Conservation (phyloP, 2,888 invertebrate species). For the Parapristionchus giblindavisi region DNA sequence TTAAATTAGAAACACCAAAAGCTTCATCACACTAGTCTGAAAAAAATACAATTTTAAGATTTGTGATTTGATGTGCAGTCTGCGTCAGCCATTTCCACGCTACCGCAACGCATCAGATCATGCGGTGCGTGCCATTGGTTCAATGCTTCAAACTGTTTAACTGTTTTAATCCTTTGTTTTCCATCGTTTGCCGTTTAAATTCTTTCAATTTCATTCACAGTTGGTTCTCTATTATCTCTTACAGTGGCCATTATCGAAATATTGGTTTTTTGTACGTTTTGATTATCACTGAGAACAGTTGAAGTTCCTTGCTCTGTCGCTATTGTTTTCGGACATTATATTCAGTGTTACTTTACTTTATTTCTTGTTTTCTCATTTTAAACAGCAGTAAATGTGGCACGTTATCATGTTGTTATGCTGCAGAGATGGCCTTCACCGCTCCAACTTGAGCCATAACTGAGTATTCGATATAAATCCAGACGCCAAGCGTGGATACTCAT, state of each 20-base stretch:
- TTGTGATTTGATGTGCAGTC: neutral
- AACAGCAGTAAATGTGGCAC: neutral
- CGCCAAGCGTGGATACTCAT: no score
- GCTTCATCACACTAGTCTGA: neutral
- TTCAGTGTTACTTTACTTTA: no score
- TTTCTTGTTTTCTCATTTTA: neutral
- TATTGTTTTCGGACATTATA: no score
- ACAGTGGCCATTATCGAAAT: no score
- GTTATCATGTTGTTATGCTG: neutral
- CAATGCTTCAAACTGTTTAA: neutral
- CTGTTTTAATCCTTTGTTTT: no score
- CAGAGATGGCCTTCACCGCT: slow-evolving; percentile 30
- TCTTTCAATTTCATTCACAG: no score
- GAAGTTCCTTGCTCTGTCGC: no score
- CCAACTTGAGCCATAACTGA: slow-evolving; percentile 23
- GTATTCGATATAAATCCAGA: no score
- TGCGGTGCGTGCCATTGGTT: neutral
- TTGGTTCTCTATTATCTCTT: no score
- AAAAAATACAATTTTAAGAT: neutral
- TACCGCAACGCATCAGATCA: neutral
- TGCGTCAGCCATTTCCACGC: neutral
- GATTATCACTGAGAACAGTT: no score
- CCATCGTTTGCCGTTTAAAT: no score
- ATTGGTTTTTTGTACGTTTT: no score
- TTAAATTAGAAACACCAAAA: neutral